Evolutionary conservation across 2,113 vertebrate genomes (phyloP), one percentile per base, ranked within the genome.

Genomic region (Sitta europaea): DNA sequence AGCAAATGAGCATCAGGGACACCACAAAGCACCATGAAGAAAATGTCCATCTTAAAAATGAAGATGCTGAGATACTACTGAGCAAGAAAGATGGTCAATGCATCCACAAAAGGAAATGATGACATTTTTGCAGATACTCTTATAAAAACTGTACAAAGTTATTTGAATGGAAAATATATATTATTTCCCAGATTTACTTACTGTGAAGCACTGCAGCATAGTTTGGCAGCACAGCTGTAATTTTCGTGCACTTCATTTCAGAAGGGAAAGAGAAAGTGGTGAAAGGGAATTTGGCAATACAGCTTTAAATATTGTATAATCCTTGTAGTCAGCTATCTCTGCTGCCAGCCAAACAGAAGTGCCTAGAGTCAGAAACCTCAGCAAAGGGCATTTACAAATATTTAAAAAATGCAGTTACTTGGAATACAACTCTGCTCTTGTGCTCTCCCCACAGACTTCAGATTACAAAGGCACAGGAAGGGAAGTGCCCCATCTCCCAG

Each of bases 311-410:
- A 92, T 83, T 95, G 71, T 67, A 92, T 90, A 93, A 92, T 83
- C 88, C 67, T 82, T 66, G 18, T 58, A 86, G 82, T 76, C 23
- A 1, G 36, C 78, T 90, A 70, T 88, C 86, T 83, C 54, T 73
- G n/a, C 54, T 94, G 82, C 47, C 63, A 88, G 55, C 78, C 50
- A 86, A 90, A 80, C 42, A 90, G 75, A 90, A 88, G 42, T 57
- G 35, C 47, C 54, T 88, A n/a, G 75, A 86, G 85, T 95, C 74
- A 96, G 87, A 91, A 94, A 92, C 42, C 66, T 79, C 88, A 76
- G 92, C 78, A 88, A 92, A 96, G 94, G 90, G 90, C 94, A 95
- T 94, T 94, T 96, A 90, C 95, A 95, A 88, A 90, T 93, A 88
- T 92, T 83, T 92, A 6, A 94, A 94, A 95, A 93, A 94, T 36